Conservation (phyloP, 2,113 vertebrate species). For the Pimephales promelas region DNA sequence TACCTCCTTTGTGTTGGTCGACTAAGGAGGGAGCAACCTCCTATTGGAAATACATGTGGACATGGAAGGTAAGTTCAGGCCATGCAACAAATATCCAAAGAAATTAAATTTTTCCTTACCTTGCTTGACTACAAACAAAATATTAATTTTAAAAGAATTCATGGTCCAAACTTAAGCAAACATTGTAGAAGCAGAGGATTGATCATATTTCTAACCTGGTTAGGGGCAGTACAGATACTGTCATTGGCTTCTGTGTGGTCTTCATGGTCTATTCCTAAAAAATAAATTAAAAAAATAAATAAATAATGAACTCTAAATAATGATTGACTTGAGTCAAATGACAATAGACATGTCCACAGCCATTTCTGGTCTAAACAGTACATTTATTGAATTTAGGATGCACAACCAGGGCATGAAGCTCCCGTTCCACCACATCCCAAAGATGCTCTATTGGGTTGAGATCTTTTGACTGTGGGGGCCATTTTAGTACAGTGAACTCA, state of each 20-base stretch:
- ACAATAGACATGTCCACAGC: not conserved
- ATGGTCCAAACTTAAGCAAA: not conserved
- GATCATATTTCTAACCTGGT: conserved; percentile 65
- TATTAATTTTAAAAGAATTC: not conserved
- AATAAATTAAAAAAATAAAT: not conserved
- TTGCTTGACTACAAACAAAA: conserved; percentile 1
- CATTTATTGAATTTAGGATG: not conserved
- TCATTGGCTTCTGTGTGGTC: conserved; percentile 73
- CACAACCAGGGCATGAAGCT: too few relatives aligned
- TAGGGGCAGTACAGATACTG: conserved; percentile 65
- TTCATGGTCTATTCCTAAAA: conserved; percentile 70
- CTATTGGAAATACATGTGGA: conserved; percentile 59
- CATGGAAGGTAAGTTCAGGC: not conserved
- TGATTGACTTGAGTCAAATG: too few relatives aligned
- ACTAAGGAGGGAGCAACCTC: conserved; percentile 64
- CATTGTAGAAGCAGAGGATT: not conserved
- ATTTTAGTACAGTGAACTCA: too few relatives aligned
- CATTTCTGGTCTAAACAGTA: not conserved
- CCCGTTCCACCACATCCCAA: too few relatives aligned
- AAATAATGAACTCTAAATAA: not conserved
- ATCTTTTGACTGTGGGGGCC: too few relatives aligned
- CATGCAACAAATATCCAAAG: not conserved
- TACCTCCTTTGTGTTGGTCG: conserved; percentile 67
- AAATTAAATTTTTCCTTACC: not conserved
- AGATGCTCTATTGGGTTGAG: too few relatives aligned